Conservation (phyloP, 2,113 vertebrate genomes). For the Psilopogon haemacephalus region DNA sequence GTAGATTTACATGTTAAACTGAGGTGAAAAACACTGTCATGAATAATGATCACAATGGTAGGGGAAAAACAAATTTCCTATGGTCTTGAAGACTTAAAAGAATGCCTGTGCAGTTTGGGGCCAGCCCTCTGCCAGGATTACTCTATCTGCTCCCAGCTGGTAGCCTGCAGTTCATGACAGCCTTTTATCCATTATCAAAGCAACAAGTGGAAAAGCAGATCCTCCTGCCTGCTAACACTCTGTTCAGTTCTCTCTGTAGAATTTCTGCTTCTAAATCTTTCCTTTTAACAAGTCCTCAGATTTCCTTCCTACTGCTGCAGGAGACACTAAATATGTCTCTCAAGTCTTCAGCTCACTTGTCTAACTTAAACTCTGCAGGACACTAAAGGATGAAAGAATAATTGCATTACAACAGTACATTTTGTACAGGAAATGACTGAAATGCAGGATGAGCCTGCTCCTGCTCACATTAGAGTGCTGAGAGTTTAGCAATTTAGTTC, state of each 20-base stretch:
- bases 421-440: not conserved
- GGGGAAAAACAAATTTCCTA: not conserved
- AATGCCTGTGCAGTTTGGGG: conserved; percentile 38
- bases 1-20: conserved; percentile 38
- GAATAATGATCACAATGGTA: not conserved
- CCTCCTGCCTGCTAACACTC: conserved; percentile 68
- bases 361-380: conserved; percentile 37
- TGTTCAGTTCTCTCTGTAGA: conserved; percentile 67
- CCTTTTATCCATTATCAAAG: conserved; percentile 89
- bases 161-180: conserved; percentile 76
- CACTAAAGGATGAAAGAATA: conserved; percentile 19
- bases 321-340: conserved; percentile 27
- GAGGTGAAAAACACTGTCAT: not conserved
- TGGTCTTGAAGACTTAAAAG: conserved; percentile 20
- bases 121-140: conserved; percentile 63
- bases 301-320: conserved; percentile 78
- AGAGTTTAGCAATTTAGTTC: not conserved
- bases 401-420: not conserved
- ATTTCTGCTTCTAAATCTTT: conserved; percentile 80
- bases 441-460: not conserved
- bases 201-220: conserved; percentile 90
- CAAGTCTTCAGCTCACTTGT: conserved; percentile 19
- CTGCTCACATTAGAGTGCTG: not conserved
- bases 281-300: conserved; percentile 82
- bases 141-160: conserved; percentile 77